Conservation (phyloP, 2,113 vertebrate species). For the Corapipo altera region DNA sequence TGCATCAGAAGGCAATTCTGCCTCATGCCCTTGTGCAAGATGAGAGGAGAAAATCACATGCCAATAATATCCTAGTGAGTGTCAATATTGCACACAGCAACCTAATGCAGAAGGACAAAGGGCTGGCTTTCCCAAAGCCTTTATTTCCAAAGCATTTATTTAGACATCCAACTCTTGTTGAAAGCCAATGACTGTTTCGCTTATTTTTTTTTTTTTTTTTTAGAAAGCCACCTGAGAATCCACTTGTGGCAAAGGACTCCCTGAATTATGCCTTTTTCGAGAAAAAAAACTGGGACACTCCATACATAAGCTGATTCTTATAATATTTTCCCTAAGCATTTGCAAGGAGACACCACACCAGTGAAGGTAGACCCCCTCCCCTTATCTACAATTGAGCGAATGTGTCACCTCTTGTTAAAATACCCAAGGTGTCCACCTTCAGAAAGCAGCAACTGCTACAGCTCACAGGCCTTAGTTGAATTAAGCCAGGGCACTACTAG, state of each 20-base stretch:
- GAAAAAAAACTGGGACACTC: not conserved
- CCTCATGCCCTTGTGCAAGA: not conserved
- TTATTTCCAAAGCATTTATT: not conserved
- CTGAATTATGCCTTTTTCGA: not conserved
- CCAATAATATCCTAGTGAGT: not conserved
- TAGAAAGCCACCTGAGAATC: not conserved
- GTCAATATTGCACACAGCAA: not conserved
- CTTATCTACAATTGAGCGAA: not conserved
- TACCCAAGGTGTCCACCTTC: not conserved
- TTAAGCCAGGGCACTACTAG: not conserved
- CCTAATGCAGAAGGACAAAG: not conserved
- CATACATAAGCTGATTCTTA: not conserved
- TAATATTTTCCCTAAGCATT: not conserved
- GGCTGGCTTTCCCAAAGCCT: not conserved
- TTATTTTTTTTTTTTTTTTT: not conserved
- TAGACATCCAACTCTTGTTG: not conserved
- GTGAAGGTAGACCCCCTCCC: not conserved
- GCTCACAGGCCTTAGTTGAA: not conserved
- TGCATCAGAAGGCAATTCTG: not conserved
- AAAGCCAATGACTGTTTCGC: not conserved
- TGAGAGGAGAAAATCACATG: conserved; percentile 3
- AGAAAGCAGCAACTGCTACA: not conserved
- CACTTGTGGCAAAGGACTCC: not conserved
- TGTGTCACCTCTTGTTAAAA: not conserved
- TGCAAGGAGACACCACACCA: not conserved